Conservation (phyloP, 2,888 invertebrate genomes). For the Microctonus aethiopoides region DNA sequence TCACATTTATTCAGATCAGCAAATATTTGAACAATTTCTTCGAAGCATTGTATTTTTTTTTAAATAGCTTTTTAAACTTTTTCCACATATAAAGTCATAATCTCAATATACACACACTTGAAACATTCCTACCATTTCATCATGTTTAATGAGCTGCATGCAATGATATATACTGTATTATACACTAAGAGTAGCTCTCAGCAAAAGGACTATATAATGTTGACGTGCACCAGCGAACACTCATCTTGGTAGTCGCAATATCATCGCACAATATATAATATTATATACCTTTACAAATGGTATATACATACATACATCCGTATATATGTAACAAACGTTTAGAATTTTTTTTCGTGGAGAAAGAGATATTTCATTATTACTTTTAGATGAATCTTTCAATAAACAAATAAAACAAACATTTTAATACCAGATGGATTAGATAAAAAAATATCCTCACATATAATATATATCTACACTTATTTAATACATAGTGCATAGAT, state of each 20-base stretch:
- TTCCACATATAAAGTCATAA: neutral
- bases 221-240: neutral
- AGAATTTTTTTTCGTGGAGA: neutral
- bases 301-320: neutral
- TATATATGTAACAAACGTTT: neutral
- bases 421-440: neutral
- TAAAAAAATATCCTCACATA: neutral
- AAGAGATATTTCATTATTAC: neutral
- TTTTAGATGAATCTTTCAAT: neutral
- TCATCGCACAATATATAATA: conserved; percentile 17
- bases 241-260: conserved; percentile 18
- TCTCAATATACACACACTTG: conserved; percentile 27
- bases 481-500: neutral
- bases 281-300: neutral
- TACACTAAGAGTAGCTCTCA: conserved; percentile 35
- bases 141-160: conserved; percentile 45
- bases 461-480: too few species aligned
- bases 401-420: neutral
- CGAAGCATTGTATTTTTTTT: neutral
- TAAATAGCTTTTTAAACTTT: neutral
- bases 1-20: too few species aligned
- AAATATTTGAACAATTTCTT: too few species aligned
- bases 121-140: conserved; percentile 37
- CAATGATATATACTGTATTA: conserved; percentile 31
- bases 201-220: neutral